Conservation (phyloP, 2,797 vertebrate genomes). For the Oreochromis mossambicus region DNA sequence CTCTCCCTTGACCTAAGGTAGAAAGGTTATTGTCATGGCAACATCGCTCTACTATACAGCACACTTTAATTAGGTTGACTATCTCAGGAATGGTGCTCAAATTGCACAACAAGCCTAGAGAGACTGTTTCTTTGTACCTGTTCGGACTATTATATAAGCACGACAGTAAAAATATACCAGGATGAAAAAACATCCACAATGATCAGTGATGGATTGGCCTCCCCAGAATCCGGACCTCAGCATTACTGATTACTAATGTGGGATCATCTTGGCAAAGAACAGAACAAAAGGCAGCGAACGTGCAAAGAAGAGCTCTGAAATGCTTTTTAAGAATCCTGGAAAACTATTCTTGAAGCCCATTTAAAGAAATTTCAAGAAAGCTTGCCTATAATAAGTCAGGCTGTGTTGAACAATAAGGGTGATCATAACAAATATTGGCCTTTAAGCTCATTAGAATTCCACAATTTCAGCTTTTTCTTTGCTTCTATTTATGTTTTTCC, state of each 20-base stretch:
- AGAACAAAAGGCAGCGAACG: neutral
- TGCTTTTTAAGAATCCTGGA: neutral
- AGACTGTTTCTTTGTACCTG: neutral
- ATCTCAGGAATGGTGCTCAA: neutral
- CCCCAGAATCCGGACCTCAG: neutral
- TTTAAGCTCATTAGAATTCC: neutral
- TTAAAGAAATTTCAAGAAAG: neutral
- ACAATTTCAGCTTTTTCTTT: neutral
- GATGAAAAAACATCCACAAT: neutral
- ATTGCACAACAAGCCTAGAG: neutral
- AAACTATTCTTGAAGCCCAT: neutral
- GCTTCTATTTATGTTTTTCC: neutral
- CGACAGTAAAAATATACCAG: neutral
- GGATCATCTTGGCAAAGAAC: rapidly evolving
- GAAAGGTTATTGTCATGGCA: constrained; percentile 27
- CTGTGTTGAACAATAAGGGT: neutral
- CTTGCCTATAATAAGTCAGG: neutral
- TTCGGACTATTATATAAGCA: neutral
- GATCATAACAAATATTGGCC: neutral
- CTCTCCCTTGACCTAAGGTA: constrained; percentile 23
- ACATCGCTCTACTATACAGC: neutral
- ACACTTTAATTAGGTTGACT: constrained; percentile 16
- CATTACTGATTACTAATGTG: neutral
- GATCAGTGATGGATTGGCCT: neutral
- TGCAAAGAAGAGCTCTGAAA: neutral